Evolutionary conservation across 2,797 vertebrate genomes (phyloP).

Genomic region (Benthosema pterotum): DNA sequence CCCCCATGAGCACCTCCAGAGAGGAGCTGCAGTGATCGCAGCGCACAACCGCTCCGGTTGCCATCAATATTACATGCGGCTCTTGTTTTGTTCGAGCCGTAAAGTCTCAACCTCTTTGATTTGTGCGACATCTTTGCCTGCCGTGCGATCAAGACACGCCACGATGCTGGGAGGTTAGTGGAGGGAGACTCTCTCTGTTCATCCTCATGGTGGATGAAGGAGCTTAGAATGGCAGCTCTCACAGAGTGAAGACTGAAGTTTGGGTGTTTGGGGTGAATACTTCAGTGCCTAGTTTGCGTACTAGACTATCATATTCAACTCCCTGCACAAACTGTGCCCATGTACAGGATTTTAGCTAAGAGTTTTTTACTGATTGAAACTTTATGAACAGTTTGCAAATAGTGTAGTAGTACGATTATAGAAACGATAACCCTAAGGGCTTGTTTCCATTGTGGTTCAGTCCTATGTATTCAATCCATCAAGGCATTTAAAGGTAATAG

Average conservation of each 20-base stretch:
- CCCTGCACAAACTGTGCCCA: too few relatives aligned
- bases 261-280: background rate
- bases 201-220: slow-evolving; percentile 46
- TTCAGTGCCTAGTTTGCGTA: too few relatives aligned
- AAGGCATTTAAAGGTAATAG: too few relatives aligned
- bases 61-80: slow-evolving; percentile 77
- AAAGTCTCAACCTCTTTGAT: slow-evolving; percentile 66
- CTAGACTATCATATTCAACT: too few relatives aligned
- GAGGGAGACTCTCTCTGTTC: slow-evolving; percentile 31
- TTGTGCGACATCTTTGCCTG: slow-evolving; percentile 41
- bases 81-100: slow-evolving; percentile 52
- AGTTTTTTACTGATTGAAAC: too few relatives aligned
- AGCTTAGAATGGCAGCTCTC: slow-evolving; percentile 64
- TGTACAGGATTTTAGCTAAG: too few relatives aligned
- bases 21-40: slow-evolving; percentile 33
- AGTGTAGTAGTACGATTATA: too few relatives aligned
- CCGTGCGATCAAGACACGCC: slow-evolving; percentile 27
- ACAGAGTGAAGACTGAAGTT: background rate
- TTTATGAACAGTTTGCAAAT: too few relatives aligned
- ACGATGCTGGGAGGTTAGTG: slow-evolving; percentile 48
- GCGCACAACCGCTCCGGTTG: slow-evolving; percentile 39
- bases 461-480: too few relatives aligned
- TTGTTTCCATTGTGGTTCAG: too few relatives aligned
- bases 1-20: slow-evolving; percentile 52
- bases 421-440: too few relatives aligned